phyloP scores from a whole-genome alignment of 2,888 invertebrate species.

The Philaethria dido region DNA sequence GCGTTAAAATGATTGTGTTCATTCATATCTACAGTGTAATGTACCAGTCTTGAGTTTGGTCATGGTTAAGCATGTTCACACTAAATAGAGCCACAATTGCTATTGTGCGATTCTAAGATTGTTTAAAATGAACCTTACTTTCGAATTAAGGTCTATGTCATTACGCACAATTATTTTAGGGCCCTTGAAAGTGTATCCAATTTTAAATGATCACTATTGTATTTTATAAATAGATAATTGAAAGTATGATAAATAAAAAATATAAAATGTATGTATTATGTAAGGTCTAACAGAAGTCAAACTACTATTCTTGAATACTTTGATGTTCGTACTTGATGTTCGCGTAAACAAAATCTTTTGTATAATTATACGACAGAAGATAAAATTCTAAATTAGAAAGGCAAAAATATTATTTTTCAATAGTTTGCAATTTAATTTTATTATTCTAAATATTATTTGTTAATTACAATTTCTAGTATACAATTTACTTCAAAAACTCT shows the following conservation, averaged over 20 bases:
- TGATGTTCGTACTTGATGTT: too few species aligned
- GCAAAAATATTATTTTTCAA: not conserved
- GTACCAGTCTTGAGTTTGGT: slow-evolving; percentile 27
- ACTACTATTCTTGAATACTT: too few species aligned
- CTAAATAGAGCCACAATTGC: slow-evolving; percentile 27
- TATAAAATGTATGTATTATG: too few species aligned
- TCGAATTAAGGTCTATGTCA: slow-evolving; percentile 34
- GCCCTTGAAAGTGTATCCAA: slow-evolving; percentile 17
- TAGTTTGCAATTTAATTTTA: not conserved
- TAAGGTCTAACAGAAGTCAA: too few species aligned
- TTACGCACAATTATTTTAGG: slow-evolving; percentile 15
- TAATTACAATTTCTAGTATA: too few species aligned
- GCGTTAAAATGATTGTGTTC: slow-evolving; percentile 15
- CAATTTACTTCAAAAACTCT: too few species aligned
- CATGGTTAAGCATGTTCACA: slow-evolving; percentile 28
- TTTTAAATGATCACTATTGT: slow-evolving; percentile 2
- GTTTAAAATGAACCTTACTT: slow-evolving; percentile 32
- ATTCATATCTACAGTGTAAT: slow-evolving; percentile 7
- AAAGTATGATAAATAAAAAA: too few species aligned
- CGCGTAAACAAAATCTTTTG: too few species aligned
- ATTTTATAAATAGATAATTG: not conserved
- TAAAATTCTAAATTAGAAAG: too few species aligned
- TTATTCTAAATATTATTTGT: not conserved
- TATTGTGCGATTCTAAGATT: slow-evolving; percentile 29
- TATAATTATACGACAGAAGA: too few species aligned